Evolutionary conservation across 2,888 invertebrate genomes (phyloP).

Genomic region (Platypus cylindrus): DNA sequence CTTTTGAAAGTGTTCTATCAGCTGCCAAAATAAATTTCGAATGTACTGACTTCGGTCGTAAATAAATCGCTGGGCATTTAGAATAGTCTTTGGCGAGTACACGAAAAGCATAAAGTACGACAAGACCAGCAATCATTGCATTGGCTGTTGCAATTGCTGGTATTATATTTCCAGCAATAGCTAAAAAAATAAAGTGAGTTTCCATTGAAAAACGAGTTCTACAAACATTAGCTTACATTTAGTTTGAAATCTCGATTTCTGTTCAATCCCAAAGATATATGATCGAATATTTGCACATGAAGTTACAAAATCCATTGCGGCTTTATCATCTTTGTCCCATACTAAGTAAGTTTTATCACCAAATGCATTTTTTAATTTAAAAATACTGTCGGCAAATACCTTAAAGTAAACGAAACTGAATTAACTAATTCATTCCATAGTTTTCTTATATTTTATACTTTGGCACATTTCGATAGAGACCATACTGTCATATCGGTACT

Average conservation of each 20-base stretch:
- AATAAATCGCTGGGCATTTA: constrained; percentile 63
- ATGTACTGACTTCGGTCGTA: constrained; percentile 60
- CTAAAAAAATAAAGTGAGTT: constrained; percentile 33
- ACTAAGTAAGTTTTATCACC: constrained; percentile 57
- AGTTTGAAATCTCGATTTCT: constrained; percentile 82
- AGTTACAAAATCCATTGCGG: constrained; percentile 92
- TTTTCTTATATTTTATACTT: constrained; percentile 20
- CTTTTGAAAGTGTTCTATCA: constrained; percentile 40
- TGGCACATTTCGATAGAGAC: constrained; percentile 34
- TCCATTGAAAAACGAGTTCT: neutral
- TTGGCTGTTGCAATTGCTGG: constrained; percentile 99
- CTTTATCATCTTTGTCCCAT: constrained; percentile 96
- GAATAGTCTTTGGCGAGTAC: constrained; percentile 54
- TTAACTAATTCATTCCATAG: too few relatives aligned
- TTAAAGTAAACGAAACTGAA: constrained; percentile 4
- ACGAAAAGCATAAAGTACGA: constrained; percentile 76
- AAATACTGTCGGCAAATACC: constrained; percentile 58
- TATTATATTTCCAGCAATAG: constrained; percentile 99
- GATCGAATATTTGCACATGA: constrained; percentile 89
- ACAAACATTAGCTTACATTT: constrained; percentile 57
- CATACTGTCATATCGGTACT: constrained; percentile 31
- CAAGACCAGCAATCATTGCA: constrained; percentile 93
- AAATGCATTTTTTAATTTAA: constrained; percentile 47
- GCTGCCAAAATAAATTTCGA: constrained; percentile 61
- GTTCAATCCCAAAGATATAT: constrained; percentile 75